Conservation (phyloP, 2,888 invertebrate species). For the Pandemis cinnamomeana region DNA sequence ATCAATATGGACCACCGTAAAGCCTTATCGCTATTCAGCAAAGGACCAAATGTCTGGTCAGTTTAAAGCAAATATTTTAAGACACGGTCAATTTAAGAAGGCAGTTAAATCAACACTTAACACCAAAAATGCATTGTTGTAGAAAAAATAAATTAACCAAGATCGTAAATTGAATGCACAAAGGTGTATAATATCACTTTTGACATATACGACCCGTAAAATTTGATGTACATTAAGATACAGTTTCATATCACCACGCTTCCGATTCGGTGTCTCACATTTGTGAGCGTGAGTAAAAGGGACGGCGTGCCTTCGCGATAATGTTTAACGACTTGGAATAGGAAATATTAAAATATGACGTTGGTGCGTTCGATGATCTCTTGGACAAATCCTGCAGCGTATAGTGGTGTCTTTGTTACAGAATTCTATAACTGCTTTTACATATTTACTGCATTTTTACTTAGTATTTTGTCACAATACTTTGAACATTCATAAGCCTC, state of each 20-base stretch:
- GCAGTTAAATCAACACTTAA: slow-evolving; percentile 25
- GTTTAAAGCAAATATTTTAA: slow-evolving; percentile 33
- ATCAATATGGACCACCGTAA: too few species aligned
- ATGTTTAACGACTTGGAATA: slow-evolving; percentile 24
- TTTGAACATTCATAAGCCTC: too few species aligned
- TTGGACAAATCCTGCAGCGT: neutral
- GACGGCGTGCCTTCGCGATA: slow-evolving; percentile 21
- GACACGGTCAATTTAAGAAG: slow-evolving; percentile 27
- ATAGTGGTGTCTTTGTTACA: neutral
- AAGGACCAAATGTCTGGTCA: neutral
- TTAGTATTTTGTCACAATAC: too few species aligned
- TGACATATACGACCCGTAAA: slow-evolving; percentile 38
- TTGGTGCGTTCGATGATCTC: slow-evolving; percentile 15
- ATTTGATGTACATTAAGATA: slow-evolving; percentile 29
- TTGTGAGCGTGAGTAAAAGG: slow-evolving; percentile 9
- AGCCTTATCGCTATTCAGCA: too few species aligned
- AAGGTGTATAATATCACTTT: slow-evolving; percentile 36
- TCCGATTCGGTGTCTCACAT: slow-evolving; percentile 27
- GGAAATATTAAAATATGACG: slow-evolving; percentile 21
- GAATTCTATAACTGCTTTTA: too few species aligned
- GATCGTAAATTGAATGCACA: slow-evolving; percentile 44
- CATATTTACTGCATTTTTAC: too few species aligned
- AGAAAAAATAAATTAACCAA: slow-evolving; percentile 48
- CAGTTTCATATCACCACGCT: slow-evolving; percentile 32
- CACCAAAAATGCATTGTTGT: slow-evolving; percentile 28